Conservation (phyloP, 2,888 invertebrate genomes). For the Hirtodrosophila duncani region DNA sequence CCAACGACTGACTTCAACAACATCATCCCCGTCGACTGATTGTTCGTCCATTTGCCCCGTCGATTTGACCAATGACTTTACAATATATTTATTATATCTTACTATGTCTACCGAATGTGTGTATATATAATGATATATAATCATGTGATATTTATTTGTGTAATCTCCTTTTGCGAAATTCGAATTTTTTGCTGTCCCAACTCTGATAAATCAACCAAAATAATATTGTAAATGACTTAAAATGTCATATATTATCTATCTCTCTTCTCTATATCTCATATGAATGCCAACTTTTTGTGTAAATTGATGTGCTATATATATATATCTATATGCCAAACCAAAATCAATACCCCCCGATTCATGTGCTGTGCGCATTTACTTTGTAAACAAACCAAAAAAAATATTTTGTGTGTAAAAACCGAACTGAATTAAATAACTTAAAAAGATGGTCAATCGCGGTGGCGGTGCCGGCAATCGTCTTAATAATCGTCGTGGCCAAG, state of each 20-base stretch:
- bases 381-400: conserved; percentile 5
- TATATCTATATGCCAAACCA: too few species aligned
- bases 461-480: conserved; percentile 73
- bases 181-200: conserved; percentile 3
- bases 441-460: conserved; percentile 78
- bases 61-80: conserved; percentile 49
- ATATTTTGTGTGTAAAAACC: conserved; percentile 7
- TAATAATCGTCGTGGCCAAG: conserved; percentile 77
- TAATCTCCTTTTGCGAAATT: too few species aligned
- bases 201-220: conserved; percentile 9
- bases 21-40: conserved; percentile 70
- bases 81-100: too few species aligned
- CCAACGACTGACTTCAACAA: conserved; percentile 47
- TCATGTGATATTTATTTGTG: conserved; percentile 14
- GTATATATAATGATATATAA: conserved; percentile 19
- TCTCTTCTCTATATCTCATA: conserved; percentile 11
- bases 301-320: too few species aligned
- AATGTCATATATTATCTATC: conserved; percentile 17
- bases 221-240: conserved; percentile 29
- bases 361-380: conserved; percentile 8
- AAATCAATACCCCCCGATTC: too few species aligned
- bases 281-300: too few species aligned
- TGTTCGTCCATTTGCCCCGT: conserved; percentile 55
- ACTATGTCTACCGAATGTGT: too few species aligned
- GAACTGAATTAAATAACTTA: conserved; percentile 19